Evolutionary conservation across 2,888 invertebrate genomes (phyloP).

Genomic region (Habroteleia sp.): DNA sequence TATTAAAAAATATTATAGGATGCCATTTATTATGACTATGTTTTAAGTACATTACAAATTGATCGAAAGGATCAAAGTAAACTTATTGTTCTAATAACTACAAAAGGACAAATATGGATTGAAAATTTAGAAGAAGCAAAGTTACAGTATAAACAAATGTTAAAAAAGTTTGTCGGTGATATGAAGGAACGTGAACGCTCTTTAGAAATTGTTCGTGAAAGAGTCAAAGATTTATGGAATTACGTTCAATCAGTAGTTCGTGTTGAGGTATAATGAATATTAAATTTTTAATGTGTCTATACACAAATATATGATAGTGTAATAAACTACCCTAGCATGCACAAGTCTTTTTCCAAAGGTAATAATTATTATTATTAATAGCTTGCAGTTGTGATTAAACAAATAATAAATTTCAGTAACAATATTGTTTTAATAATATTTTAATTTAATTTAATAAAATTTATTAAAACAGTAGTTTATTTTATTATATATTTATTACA

Average conservation of each 20-base stretch:
- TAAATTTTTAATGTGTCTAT: too few relatives aligned
- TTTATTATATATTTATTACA: too few relatives aligned
- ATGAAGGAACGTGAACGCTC: constrained; percentile 84
- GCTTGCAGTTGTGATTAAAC: too few relatives aligned
- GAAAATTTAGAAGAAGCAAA: constrained; percentile 86
- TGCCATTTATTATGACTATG: constrained; percentile 85
- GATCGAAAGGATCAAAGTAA: constrained; percentile 85
- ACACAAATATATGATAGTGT: too few relatives aligned
- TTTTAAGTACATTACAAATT: constrained; percentile 83
- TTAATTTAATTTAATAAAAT: too few relatives aligned
- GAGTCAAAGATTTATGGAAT: constrained; percentile 79
- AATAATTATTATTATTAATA: too few relatives aligned
- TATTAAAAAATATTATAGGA: constrained; percentile 84
- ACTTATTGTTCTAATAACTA: constrained; percentile 85
- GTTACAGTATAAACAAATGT: constrained; percentile 84
- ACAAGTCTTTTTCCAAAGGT: too few relatives aligned
- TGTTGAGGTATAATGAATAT: constrained; percentile 79
- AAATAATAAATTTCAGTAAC: too few relatives aligned
- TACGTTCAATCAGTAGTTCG: constrained; percentile 81
- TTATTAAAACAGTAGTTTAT: too few relatives aligned
- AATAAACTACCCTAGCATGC: too few relatives aligned
- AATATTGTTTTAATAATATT: too few relatives aligned
- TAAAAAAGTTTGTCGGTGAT: constrained; percentile 84
- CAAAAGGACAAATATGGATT: constrained; percentile 86
- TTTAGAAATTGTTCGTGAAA: constrained; percentile 82